These are phyloP conservation scores for Sakesphorus luctuosus DNA, from an alignment of 2,113 vertebrate species.

Conservation along the genomic window DNA sequence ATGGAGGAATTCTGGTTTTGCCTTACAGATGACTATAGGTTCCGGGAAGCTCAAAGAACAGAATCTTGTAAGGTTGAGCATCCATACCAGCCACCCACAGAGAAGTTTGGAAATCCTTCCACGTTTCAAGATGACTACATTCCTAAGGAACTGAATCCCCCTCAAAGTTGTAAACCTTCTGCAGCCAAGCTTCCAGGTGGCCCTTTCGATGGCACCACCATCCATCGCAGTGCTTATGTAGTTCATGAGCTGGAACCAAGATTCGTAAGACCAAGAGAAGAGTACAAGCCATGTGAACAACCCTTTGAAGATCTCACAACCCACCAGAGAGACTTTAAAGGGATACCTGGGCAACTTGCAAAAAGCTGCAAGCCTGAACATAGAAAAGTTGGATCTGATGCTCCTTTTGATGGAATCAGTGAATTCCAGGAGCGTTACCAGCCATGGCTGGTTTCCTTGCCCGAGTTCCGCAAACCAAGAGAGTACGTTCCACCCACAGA, in stretches of 20 bases:
- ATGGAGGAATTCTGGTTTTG: slow-evolving; percentile 7
- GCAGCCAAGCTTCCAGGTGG: slow-evolving; percentile 1
- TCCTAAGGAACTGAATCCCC: slow-evolving; percentile 58
- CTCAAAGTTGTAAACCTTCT: slow-evolving; percentile 77
- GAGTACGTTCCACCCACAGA: slow-evolving; percentile 74
- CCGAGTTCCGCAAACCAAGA: slow-evolving; percentile 13
- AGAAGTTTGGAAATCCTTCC: slow-evolving; percentile 83
- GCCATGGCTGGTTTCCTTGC: slow-evolving; percentile 71
- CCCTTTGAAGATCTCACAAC: slow-evolving; percentile 83
- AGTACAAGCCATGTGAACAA: slow-evolving; percentile 75
- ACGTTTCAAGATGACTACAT: slow-evolving; percentile 84
- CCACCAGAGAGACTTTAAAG: slow-evolving; percentile 79
- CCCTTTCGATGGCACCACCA: slow-evolving; percentile 78
- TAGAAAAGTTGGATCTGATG: not conserved
- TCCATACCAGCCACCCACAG: slow-evolving; percentile 71
- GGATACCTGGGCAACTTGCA: slow-evolving; percentile 68
- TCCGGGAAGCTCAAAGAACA: slow-evolving; percentile 75
- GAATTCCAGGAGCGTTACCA: slow-evolving; percentile 84
- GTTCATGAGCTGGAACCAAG: slow-evolving; percentile 66
- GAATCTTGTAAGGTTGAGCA: slow-evolving; percentile 72
- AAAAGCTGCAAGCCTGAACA: slow-evolving; percentile 80
- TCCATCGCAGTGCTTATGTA: slow-evolving; percentile 74
- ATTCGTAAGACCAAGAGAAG: slow-evolving; percentile 42
- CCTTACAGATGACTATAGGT: slow-evolving; percentile 81
- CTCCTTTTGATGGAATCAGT: slow-evolving; percentile 75